Evolutionary conservation across 1,140 invertebrate genomes (phyloP).

Genomic region (Subanguina moxae): DNA sequence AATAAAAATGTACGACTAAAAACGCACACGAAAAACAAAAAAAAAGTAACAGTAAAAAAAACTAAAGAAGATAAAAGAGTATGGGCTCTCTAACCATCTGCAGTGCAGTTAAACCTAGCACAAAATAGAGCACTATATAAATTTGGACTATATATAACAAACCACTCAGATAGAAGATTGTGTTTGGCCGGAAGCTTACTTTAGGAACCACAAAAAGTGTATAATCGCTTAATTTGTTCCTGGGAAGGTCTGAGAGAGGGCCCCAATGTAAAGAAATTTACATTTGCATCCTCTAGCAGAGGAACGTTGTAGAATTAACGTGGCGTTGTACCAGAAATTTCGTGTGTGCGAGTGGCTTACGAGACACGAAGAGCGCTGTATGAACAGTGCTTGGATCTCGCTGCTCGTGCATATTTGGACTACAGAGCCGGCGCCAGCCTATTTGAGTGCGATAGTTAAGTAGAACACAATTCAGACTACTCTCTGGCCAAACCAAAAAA

Average conservation of each 20-base stretch:
- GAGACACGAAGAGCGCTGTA: slow-evolving; percentile 12
- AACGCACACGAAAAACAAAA: too few relatives aligned
- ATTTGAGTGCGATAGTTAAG: slow-evolving; percentile 28
- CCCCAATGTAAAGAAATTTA: slow-evolving; percentile 4
- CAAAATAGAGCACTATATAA: too few relatives aligned
- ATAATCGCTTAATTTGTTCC: slow-evolving; percentile 15
- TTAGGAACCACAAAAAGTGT: slow-evolving; percentile 14
- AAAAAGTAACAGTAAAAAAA: too few relatives aligned
- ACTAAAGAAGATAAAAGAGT: too few relatives aligned
- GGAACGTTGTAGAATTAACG: slow-evolving; percentile 18
- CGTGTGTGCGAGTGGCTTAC: slow-evolving; percentile 11
- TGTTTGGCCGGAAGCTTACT: slow-evolving; percentile 2
- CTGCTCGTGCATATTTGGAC: slow-evolving; percentile 11
- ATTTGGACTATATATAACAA: too few relatives aligned
- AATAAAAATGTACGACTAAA: too few relatives aligned
- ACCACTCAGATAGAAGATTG: too few relatives aligned
- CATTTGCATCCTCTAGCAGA: slow-evolving; percentile 24
- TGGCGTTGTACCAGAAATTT: slow-evolving; percentile 26
- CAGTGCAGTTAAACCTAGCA: too few relatives aligned
- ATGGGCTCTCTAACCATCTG: too few relatives aligned
- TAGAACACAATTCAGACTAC: slow-evolving; percentile 31
- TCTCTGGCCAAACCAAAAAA: slow-evolving; percentile 18
- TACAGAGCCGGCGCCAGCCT: slow-evolving; percentile 30
- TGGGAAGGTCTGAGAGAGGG: slow-evolving; percentile 33
- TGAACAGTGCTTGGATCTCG: slow-evolving; percentile 12